Conservation (phyloP, 2,113 vertebrate genomes). For the Spermophilus dauricus region DNA sequence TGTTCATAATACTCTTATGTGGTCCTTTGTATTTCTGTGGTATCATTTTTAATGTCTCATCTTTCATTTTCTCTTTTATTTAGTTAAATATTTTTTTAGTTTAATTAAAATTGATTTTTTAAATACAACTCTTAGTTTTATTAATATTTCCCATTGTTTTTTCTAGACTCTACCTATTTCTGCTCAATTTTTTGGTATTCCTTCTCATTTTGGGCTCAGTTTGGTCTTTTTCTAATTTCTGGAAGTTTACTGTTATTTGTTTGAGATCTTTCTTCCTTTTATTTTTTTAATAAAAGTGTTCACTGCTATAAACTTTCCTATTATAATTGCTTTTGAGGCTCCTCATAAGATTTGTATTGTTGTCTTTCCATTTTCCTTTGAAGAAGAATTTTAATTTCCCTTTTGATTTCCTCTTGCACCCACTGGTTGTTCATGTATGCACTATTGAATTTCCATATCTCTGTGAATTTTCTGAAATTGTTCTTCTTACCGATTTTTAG, state of each 20-base stretch:
- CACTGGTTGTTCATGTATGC: neutral
- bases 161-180: neutral
- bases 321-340: neutral
- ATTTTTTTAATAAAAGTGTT: neutral
- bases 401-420: neutral
- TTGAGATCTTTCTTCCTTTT: neutral
- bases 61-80: neutral
- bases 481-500: neutral
- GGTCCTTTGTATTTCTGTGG: neutral
- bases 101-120: neutral
- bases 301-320: neutral
- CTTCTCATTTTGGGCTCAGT: neutral
- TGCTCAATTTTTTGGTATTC: neutral
- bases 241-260: neutral
- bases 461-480: too few relatives aligned
- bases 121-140: neutral
- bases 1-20: neutral
- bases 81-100: neutral
- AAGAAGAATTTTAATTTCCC: neutral
- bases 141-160: neutral
- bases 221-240: neutral
- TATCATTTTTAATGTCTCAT: neutral
- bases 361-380: neutral
- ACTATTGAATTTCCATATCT: neutral
- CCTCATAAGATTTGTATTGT: neutral